phyloP scores from a whole-genome alignment of 2,888 invertebrate species.

The Monopis laevigella region DNA sequence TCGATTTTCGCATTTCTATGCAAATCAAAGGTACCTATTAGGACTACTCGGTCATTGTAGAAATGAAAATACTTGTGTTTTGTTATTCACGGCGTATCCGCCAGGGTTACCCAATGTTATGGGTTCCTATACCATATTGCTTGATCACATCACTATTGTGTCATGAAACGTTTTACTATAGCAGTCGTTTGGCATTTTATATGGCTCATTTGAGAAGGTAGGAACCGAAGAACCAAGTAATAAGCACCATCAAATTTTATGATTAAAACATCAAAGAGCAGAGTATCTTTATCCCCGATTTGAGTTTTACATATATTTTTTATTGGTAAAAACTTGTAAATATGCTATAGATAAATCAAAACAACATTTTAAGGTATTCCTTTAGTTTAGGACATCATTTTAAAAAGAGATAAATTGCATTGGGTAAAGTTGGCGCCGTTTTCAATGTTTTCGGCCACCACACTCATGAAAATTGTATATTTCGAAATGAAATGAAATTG shows the following conservation, averaged over 20 bases:
- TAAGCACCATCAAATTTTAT: not conserved
- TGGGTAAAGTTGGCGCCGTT: too few species aligned
- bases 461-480: too few species aligned
- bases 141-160: not conserved
- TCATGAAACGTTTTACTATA: conserved; percentile 4
- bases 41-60: conserved; percentile 7
- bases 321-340: not conserved
- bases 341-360: not conserved
- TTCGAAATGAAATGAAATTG: too few species aligned
- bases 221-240: too few species aligned
- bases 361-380: too few species aligned
- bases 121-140: not conserved
- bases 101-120: conserved; percentile 4
- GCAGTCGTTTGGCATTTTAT: not conserved
- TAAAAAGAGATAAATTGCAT: too few species aligned
- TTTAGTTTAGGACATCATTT: too few species aligned
- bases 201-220: too few species aligned
- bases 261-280: not conserved
- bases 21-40: conserved; percentile 10
- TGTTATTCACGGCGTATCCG: conserved; percentile 5
- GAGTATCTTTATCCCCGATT: not conserved
- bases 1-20: conserved; percentile 12
- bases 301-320: not conserved
- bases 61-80: conserved; percentile 7
- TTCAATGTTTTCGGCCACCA: too few species aligned